Evolutionary conservation across 2,888 invertebrate species (phyloP), one percentile per base, ranked within the genome.

Genomic region (Drosophila mimetica): DNA sequence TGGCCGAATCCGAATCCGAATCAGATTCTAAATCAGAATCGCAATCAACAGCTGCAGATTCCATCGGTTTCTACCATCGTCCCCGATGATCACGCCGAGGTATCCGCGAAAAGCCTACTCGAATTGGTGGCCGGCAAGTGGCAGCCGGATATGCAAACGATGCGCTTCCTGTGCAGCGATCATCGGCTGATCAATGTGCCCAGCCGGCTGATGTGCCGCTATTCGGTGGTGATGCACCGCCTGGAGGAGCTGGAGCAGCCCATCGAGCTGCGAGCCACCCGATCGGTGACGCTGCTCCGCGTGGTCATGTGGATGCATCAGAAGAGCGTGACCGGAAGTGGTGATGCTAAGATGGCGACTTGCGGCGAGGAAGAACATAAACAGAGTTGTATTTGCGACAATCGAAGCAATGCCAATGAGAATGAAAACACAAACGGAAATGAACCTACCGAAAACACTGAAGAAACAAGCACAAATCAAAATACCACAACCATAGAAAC

Each of bases 291-390:
- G 0, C 2, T 86, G 39, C 9, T 42, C 0, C 65, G 63, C 0
- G 14, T 82, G 2, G n/a, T 79, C 0, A 6, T 32, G 1, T 81
- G 85, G 79, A 74, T 81, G 77, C 51, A 76, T 0, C 64, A 60
- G 7, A 74, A 81, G 44, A 16, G 14, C 11, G 4, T n/a, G 6
- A 16, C 7, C 11, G 16, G 25, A 14, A 25, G n/a, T n/a, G n/a
- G n/a, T n/a, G n/a, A 42, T 9, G 42, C 4, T 30, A 4, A 30
- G 0, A 1, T 30, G 30, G 11, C 11, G 30, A 11, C 37, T 5
- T 1, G 25, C 25, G 7, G 25, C 25, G 25, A 25, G 6, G 16
- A 7, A 8, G 16, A 4, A 16, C 16, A 3, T 4, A 14, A 37
- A 14, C 14, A 22, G 41, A 8, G 7, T 20, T 7, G 13, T 3